Percentiles rank a stretch among this genome's conserved stretches.
These are phyloP conservation scores for Rhagonycha fulva DNA, from an alignment of 2,888 invertebrate genomes.

Conservation along the genomic window DNA sequence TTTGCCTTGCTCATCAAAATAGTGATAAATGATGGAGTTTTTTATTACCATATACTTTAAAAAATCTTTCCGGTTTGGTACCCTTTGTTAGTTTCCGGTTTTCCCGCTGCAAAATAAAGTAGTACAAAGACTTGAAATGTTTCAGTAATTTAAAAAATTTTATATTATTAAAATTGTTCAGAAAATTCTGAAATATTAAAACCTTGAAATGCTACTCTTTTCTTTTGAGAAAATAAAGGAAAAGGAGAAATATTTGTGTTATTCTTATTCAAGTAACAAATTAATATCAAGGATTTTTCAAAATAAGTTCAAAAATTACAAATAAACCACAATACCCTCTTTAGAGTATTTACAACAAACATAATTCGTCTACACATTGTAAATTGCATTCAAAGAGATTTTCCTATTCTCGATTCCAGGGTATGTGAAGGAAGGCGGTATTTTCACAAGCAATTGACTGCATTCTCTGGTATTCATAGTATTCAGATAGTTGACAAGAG, in stretches of 20 bases:
- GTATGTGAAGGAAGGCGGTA: slow-evolving; percentile 27
- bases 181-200: neutral
- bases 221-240: neutral
- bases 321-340: slow-evolving; percentile 11
- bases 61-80: too few relatives aligned
- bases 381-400: slow-evolving; percentile 19
- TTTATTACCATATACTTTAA: too few relatives aligned
- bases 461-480: slow-evolving; percentile 35
- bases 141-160: neutral
- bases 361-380: slow-evolving; percentile 26
- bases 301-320: neutral
- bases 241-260: neutral
- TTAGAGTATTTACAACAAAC: slow-evolving; percentile 18
- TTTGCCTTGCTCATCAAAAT: too few relatives aligned
- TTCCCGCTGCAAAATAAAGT: too few relatives aligned
- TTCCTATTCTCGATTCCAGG: slow-evolving; percentile 8
- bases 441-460: slow-evolving; percentile 36
- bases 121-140: too few relatives aligned
- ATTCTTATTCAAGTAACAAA: neutral
- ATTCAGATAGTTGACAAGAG: slow-evolving; percentile 35
- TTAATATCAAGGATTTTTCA: neutral
- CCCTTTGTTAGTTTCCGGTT: too few relatives aligned
- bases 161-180: too few relatives aligned
- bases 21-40: too few relatives aligned
- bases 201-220: neutral